These are phyloP conservation scores for Meandrusa payeni DNA, from an alignment of 2,888 invertebrate genomes.

Conservation along the genomic window DNA sequence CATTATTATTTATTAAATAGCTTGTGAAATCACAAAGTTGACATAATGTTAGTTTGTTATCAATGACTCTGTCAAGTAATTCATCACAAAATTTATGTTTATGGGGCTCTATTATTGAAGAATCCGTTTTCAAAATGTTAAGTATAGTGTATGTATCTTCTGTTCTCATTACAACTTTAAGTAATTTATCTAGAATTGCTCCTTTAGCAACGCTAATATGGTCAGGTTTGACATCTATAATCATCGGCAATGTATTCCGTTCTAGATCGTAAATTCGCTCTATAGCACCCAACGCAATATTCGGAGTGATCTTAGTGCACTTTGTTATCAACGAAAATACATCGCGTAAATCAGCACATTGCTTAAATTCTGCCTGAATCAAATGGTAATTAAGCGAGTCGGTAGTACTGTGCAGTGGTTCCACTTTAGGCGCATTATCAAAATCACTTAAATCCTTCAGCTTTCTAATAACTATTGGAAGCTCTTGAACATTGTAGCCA, in stretches of 20 bases:
- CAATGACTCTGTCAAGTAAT: conserved; percentile 80
- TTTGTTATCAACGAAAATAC: conserved; percentile 70
- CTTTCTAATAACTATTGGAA: conserved; percentile 83
- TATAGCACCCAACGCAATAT: conserved; percentile 72
- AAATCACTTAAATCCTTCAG: conserved; percentile 61
- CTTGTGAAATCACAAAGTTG: conserved; percentile 82
- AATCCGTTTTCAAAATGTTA: conserved; percentile 61
- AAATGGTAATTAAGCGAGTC: conserved; percentile 59
- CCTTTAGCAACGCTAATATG: conserved; percentile 63
- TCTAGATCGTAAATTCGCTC: conserved; percentile 71
- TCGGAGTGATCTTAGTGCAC: conserved; percentile 73
- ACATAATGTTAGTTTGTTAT: conserved; percentile 78
- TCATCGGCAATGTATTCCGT: conserved; percentile 45
- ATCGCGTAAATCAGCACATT: conserved; percentile 64
- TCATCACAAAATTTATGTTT: conserved; percentile 82
- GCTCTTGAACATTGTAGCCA: conserved; percentile 84
- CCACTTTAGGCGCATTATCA: conserved; percentile 38
- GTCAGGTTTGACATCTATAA: conserved; percentile 41
- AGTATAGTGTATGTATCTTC: conserved; percentile 72
- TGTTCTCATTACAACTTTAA: conserved; percentile 65
- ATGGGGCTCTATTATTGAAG: conserved; percentile 61
- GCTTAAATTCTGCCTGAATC: conserved; percentile 69
- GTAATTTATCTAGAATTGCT: conserved; percentile 68
- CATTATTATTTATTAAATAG: conserved; percentile 71
- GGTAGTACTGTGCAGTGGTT: conserved; percentile 33